Percentiles rank a stretch among this genome's conserved stretches.
Evolutionary conservation across 2,888 invertebrate species (phyloP).

Genomic region (Autographa pulchrina): DNA sequence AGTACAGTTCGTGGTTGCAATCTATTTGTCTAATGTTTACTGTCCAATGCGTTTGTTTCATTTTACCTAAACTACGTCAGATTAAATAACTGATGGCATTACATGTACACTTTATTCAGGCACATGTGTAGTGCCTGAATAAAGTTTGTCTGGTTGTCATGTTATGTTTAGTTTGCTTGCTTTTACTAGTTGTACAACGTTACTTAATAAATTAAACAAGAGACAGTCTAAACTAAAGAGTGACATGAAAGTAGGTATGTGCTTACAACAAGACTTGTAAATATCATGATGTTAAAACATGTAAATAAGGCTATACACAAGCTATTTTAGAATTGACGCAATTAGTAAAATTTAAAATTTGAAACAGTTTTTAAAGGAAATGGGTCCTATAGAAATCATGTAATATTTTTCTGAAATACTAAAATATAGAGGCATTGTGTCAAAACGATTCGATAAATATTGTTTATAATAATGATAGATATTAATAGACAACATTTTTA

Average conservation of each 20-base stretch:
- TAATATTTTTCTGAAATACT: no score
- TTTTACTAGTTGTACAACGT: constrained; percentile 1
- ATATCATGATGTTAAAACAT: background rate
- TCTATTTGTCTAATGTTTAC: background rate
- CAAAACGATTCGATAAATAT: no score
- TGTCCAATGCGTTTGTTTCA: background rate
- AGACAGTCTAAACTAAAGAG: background rate
- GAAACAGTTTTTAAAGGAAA: no score
- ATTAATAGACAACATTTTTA: no score
- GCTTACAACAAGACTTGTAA: background rate
- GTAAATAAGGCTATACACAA: background rate
- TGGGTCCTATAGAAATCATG: no score
- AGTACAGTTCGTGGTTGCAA: background rate
- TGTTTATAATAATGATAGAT: no score
- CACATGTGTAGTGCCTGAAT: background rate
- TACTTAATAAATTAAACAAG: background rate
- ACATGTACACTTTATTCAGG: background rate
- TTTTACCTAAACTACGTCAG: background rate
- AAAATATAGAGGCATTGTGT: no score
- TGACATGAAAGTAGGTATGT: background rate
- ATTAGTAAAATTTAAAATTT: background rate
- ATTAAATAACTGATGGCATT: constrained; percentile 4
- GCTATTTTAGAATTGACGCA: background rate
- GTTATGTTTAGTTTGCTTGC: background rate
- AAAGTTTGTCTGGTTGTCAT: background rate